These are phyloP conservation scores for Alectura lathami DNA, from an alignment of 2,113 vertebrate genomes.

Conservation along the genomic window DNA sequence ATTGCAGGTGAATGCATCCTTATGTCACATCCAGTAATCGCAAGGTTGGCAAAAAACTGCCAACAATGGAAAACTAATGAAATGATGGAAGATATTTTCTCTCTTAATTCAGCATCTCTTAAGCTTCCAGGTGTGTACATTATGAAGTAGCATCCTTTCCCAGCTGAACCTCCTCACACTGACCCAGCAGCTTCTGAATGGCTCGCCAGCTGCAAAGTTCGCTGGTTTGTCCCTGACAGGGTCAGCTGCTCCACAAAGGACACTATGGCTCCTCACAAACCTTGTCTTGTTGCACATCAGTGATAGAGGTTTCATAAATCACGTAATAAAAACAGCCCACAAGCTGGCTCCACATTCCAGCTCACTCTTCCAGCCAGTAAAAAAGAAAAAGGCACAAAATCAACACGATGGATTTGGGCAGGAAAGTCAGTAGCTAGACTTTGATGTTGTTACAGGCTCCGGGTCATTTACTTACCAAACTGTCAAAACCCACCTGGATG, in stretches of 20 bases:
- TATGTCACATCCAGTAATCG: not conserved
- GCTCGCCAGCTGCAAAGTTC: not conserved
- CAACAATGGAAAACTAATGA: not conserved
- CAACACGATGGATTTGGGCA: not conserved
- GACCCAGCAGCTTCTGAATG: not conserved
- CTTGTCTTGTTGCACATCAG: not conserved
- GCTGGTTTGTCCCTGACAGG: not conserved
- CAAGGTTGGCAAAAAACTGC: not conserved
- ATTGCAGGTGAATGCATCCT: not conserved
- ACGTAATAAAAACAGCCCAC: not conserved
- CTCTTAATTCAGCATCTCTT: not conserved
- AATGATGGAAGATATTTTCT: not conserved
- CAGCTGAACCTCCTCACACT: not conserved
- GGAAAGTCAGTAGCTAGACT: not conserved
- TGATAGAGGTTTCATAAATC: not conserved
- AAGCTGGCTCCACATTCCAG: not conserved
- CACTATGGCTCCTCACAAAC: not conserved
- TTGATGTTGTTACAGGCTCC: not conserved
- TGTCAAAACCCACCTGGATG: not conserved
- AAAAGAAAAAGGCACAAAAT: not conserved
- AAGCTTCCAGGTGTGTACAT: not conserved
- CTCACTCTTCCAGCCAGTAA: not conserved
- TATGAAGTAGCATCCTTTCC: not conserved
- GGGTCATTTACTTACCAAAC: not conserved
- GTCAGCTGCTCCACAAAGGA: not conserved